A percentile compares a stretch with the other conserved stretches of the same genome.
phyloP scores from a whole-genome alignment of 1,140 invertebrate genomes.

The Cotesia typhae region DNA sequence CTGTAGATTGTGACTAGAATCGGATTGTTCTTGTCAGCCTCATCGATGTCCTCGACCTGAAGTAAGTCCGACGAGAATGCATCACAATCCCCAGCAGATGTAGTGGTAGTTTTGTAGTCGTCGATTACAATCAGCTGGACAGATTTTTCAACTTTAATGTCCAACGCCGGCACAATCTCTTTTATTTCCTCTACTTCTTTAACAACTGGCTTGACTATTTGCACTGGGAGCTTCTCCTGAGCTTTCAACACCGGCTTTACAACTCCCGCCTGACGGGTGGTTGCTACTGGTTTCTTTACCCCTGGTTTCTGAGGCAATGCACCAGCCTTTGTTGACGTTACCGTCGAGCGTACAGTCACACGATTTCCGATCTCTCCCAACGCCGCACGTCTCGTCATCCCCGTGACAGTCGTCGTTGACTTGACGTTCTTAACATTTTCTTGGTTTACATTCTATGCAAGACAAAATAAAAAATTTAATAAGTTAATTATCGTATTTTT shows the following conservation, averaged over 20 bases:
- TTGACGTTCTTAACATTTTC: slow-evolving; percentile 59
- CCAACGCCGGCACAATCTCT: background rate
- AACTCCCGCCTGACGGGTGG: slow-evolving; percentile 35
- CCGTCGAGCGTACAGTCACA: slow-evolving; percentile 52
- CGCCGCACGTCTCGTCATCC: slow-evolving; percentile 53
- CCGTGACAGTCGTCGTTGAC: slow-evolving; percentile 42
- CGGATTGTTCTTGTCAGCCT: slow-evolving; percentile 78
- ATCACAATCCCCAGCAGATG: slow-evolving; percentile 31
- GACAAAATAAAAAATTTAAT: too few relatives aligned
- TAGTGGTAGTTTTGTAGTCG: slow-evolving; percentile 35
- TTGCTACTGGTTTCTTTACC: slow-evolving; percentile 41
- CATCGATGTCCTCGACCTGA: slow-evolving; percentile 75
- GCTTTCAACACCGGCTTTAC: slow-evolving; percentile 39
- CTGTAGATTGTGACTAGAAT: slow-evolving; percentile 83
- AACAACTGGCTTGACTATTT: slow-evolving; percentile 50
- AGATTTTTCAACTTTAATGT: slow-evolving; percentile 8
- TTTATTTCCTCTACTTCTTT: slow-evolving; percentile 34
- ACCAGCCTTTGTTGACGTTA: slow-evolving; percentile 48
- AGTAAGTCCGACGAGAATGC: slow-evolving; percentile 58
- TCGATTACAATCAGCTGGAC: background rate
- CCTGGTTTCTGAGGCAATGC: slow-evolving; percentile 45
- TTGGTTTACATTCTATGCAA: slow-evolving; percentile 45
- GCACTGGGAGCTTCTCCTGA: slow-evolving; percentile 46
- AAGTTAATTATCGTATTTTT: too few relatives aligned
- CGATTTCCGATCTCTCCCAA: slow-evolving; percentile 63